Base-by-base conservation (phyloP, 2,888 invertebrate species). In the Lasioglossum marginatum region DNA sequence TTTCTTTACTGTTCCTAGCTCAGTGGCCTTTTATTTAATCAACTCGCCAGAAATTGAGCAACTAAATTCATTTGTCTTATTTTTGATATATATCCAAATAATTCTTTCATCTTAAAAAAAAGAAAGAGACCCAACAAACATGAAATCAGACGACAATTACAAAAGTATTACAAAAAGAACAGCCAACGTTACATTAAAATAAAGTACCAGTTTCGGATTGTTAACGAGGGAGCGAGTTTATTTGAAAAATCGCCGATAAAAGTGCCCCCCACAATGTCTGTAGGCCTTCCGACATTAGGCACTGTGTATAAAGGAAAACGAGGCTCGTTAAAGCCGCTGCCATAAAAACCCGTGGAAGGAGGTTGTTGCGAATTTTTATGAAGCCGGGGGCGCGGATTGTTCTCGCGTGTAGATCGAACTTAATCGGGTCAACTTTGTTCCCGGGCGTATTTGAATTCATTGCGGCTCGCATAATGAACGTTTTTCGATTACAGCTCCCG, bases 371-470 rank as follows among this genome's bases (percentile, higher is more conserved):
- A 23, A 27, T 52, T 45, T 78, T 74, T 48, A n/a, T 34, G 66
- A 34, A 66, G 66, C 34, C 19, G 10, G 23, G 52, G 60, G 27
- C 31, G 23, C 37, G 27, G 23, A 45, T 48, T 14, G 37, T 60
- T 82, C 40, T 57, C 34, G 52, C 77, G 40, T 78, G 82, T 48
- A 27, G 27, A 60, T 73, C 43, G 52, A 66, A 57, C 75, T 45
- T 68, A 79, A 83, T 77, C 79, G 34, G 77, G 79, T 79, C 79
- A 60, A 43, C 73, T 40, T 60, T 70, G 40, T 77, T 76, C 57
- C 34, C 27, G 10, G 31, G 52, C 57, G 52, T 57, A 77, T 79
- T 85, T 74, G 73, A 79, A 77, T 74, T 79, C 79, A 77, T 82
- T 57, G 66, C 57, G 45, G 27, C 27, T n/a, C 37, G 79, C 45